Conservation (phyloP, 2,113 vertebrate genomes). For the Neodon shergylaensis region DNA sequence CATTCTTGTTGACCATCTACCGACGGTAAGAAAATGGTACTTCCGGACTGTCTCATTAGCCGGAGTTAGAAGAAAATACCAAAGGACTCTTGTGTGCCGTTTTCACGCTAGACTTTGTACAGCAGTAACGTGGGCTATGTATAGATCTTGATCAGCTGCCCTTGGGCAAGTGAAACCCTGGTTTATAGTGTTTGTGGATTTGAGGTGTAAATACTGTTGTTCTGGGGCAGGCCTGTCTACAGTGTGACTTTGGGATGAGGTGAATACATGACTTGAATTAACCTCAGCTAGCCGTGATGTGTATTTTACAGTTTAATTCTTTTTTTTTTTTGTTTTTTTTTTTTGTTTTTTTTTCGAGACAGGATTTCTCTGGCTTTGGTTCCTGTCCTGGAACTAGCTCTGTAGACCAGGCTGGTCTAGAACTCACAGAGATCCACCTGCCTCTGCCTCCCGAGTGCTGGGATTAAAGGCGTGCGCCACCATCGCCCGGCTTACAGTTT, state of each 20-base stretch:
- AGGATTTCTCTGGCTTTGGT: too few relatives aligned
- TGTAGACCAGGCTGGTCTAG: too few relatives aligned
- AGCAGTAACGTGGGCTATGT: constrained; percentile 23
- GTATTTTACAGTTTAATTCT: background rate
- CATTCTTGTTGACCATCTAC: background rate
- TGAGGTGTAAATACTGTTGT: background rate
- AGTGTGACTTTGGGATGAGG: background rate
- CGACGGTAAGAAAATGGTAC: constrained; percentile 25
- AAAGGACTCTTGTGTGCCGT: background rate
- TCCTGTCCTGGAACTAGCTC: too few relatives aligned
- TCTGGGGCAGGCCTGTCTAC: background rate
- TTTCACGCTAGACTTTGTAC: background rate
- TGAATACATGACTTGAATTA: background rate
- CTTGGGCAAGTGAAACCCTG: background rate
- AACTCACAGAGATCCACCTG: too few relatives aligned
- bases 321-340: too few relatives aligned
- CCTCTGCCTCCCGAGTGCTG: too few relatives aligned
- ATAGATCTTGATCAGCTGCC: background rate
- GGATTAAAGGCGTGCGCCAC: too few relatives aligned
- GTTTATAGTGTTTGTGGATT: background rate
- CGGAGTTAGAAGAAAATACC: constrained; percentile 30
- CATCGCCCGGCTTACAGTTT: too few relatives aligned
- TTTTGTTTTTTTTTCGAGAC: too few relatives aligned
- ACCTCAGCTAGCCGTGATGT: background rate
- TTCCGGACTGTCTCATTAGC: constrained; percentile 6